A percentile compares a stretch with the other conserved stretches of the same genome.
Evolutionary conservation across 1,140 invertebrate genomes (phyloP).

Genomic region (Lerema accius): DNA sequence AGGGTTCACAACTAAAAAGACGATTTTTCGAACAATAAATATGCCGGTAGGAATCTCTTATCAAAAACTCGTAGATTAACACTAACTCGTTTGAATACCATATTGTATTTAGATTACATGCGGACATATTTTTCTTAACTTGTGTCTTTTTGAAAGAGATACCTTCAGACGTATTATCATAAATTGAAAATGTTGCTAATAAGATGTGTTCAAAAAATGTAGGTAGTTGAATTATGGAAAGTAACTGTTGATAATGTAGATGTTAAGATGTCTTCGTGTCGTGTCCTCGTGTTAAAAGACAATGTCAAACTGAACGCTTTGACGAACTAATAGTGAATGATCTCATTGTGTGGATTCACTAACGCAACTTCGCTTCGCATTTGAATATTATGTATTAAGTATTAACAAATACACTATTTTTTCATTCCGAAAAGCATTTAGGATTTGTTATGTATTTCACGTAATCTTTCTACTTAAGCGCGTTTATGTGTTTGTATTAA

Average conservation of each 20-base stretch:
- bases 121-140: too few species aligned
- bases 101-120: too few species aligned
- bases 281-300: neutral
- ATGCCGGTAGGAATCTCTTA: too few species aligned
- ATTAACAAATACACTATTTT: slow-evolving; percentile 34
- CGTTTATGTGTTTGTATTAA: too few species aligned
- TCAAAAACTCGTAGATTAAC: too few species aligned
- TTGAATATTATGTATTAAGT: slow-evolving; percentile 42
- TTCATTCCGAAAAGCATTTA: slow-evolving; percentile 64
- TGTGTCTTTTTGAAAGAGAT: too few species aligned
- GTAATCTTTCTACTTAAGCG: too few species aligned
- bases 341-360: slow-evolving; percentile 4
- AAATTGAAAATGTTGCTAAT: slow-evolving; percentile 12
- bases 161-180: neutral
- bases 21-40: too few species aligned
- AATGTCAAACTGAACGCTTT: neutral
- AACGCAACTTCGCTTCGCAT: neutral
- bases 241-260: slow-evolving; percentile 6
- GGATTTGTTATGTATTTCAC: neutral
- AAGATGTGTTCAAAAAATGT: slow-evolving; percentile 17
- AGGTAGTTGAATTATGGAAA: neutral
- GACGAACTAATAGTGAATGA: slow-evolving; percentile 3
- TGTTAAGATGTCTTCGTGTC: neutral
- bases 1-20: too few species aligned
- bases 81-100: too few species aligned